Conservation (phyloP, 2,113 vertebrate species). For the Romanogobio albipinnatus region DNA sequence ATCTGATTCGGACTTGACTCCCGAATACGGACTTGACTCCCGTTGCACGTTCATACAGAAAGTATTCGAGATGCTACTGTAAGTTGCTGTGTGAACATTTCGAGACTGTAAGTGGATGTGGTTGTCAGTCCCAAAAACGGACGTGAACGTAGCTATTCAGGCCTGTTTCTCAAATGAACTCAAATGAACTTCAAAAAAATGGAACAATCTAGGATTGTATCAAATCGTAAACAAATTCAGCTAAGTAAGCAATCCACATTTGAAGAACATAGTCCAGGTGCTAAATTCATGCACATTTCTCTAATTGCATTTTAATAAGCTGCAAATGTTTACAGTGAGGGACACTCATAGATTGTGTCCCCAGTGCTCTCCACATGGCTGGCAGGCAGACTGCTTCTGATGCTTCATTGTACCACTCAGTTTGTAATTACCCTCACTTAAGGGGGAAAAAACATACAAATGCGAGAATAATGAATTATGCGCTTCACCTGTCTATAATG, state of each 20-base stretch:
- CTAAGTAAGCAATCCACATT: not conserved
- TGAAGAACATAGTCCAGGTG: not conserved
- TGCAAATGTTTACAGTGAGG: constrained; percentile 48
- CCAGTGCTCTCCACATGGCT: constrained; percentile 21
- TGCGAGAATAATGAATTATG: constrained; percentile 29
- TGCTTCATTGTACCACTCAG: constrained; percentile 55
- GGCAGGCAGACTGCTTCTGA: constrained; percentile 40
- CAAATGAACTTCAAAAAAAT: not conserved
- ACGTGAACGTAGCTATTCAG: too few relatives aligned
- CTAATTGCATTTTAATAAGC: constrained; percentile 56
- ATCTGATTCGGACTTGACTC: too few relatives aligned
- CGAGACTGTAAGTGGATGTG: too few relatives aligned
- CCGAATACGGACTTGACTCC: too few relatives aligned
- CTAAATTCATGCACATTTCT: not conserved
- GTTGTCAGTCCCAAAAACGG: too few relatives aligned
- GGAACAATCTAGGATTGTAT: not conserved
- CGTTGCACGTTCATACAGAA: too few relatives aligned
- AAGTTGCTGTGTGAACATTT: too few relatives aligned
- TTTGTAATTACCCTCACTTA: constrained; percentile 61
- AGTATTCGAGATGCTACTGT: too few relatives aligned
- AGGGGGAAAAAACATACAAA: constrained; percentile 43
- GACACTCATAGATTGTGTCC: constrained; percentile 36
- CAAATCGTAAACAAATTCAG: not conserved
- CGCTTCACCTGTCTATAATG: not conserved
- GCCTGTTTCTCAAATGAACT: constrained; percentile 4